phyloP scores from a whole-genome alignment of 37 sponge, comb jelly and placozoan genomes.

The Aplysina aerophoba region DNA sequence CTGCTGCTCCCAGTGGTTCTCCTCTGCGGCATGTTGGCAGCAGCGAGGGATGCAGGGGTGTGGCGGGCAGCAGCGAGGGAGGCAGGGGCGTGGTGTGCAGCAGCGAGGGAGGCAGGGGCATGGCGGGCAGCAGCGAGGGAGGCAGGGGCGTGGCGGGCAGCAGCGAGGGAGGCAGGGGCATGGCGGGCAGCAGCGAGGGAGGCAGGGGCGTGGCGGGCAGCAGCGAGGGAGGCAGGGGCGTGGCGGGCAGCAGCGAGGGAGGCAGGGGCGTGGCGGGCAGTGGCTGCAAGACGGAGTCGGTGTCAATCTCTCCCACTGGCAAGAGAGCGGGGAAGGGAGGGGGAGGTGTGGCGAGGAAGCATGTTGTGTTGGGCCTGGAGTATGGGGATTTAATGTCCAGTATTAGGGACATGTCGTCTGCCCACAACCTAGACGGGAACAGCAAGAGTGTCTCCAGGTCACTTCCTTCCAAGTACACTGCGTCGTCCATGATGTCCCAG shows the following conservation, averaged over 20 bases:
- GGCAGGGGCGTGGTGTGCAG: no score
- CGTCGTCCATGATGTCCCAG: conserved; percentile 20
- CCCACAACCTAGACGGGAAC: neutral
- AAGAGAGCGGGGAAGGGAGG: no score
- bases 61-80: conserved; percentile 12
- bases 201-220: no score
- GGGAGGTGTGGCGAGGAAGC: no score
- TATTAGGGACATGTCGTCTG: neutral
- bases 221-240: conserved; percentile 4
- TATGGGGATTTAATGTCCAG: neutral
- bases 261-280: no score
- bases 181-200: conserved; percentile 12
- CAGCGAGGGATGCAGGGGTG: conserved; percentile 6
- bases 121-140: conserved; percentile 12
- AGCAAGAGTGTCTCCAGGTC: conserved; percentile 36
- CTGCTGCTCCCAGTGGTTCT: neutral
- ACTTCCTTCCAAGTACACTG: conserved; percentile 4
- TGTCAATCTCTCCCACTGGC: no score
- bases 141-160: no score
- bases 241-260: conserved; percentile 12
- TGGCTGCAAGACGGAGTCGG: no score
- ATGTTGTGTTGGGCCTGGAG: no score
- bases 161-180: conserved; percentile 4
- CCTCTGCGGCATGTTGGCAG: neutral
- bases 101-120: conserved; percentile 4